Base-by-base conservation (phyloP, 1,140 invertebrate species). In the Leptinotarsa undecemlineata region DNA sequence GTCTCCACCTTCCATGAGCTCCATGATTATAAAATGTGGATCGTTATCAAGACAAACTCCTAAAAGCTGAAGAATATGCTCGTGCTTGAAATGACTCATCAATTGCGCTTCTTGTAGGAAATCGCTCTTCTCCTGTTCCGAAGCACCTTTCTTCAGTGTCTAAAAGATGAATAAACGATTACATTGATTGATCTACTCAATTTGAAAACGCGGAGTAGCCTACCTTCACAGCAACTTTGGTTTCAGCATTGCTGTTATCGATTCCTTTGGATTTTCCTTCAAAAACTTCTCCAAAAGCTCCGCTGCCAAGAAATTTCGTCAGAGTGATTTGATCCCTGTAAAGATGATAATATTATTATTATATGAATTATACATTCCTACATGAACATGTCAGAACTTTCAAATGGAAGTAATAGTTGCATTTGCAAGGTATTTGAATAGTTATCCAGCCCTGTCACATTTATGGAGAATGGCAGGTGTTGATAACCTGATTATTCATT, bases 211-310 rank as follows among this genome's bases (percentile, higher is more conserved):
- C 33, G 33, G 33, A 11, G 33, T 42, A 69, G 72, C 72, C 83
- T 85, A 95, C 94, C 87, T 97, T 97, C 11, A 97, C 92, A 60
- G 95, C 95, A 61, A 96, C 94, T 84, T 90, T 90, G 13, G 90
- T 90, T 23, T 90, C 88, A 8, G 81, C 78, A 19, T 85, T 89
- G 6, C 81, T 85, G 6, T 86, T 87, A 48, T 87, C 89, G 26
- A 94, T 84, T 76, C 90, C 88, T 77, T 90, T 90, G 0, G 94
- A 91, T 60, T 91, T 89, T 1, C 96, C 97, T 87, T 98, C 95
- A 83, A 94, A 98, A 94, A 98, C 97, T 86, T 98, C 96, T 3
- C 97, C 97, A 84, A 99, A 99, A n/a, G 96, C 96, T 1, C 97
- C 98, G 75, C 94, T 96, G 0, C 97, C 97, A 57, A 99, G 86